Percentiles rank a stretch among this genome's conserved stretches.
These are phyloP conservation scores for Catocala fraxini DNA, from an alignment of 2,888 invertebrate species.

Conservation along the genomic window DNA sequence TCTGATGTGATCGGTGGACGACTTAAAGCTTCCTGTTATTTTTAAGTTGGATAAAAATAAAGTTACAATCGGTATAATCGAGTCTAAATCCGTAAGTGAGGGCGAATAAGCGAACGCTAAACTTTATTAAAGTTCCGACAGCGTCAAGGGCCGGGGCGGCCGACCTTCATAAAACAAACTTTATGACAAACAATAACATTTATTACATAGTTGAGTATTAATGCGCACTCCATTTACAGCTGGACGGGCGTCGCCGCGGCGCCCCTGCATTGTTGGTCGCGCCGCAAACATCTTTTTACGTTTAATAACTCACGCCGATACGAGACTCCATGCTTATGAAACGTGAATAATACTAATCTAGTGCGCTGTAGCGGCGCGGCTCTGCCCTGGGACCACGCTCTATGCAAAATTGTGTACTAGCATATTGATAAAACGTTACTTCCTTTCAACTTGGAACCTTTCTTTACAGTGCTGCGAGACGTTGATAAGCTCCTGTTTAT, in stretches of 20 bases:
- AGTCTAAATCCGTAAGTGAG: constrained; percentile 61
- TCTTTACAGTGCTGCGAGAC: constrained; percentile 19
- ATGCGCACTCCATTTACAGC: constrained; percentile 81
- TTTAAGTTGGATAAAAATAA: constrained; percentile 39
- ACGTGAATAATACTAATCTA: constrained; percentile 67
- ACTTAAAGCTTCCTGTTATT: constrained; percentile 42
- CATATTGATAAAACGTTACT: constrained; percentile 9
- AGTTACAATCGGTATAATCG: constrained; percentile 63
- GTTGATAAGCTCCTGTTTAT: constrained; percentile 52
- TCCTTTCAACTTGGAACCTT: constrained; percentile 2
- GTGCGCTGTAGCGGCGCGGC: constrained; percentile 51
- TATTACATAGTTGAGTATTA: constrained; percentile 84
- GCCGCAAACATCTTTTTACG: constrained; percentile 66
- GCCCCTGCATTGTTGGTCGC: constrained; percentile 65
- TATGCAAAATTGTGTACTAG: constrained; percentile 7
- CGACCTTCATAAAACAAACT: constrained; percentile 83
- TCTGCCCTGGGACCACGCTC: constrained; percentile 14
- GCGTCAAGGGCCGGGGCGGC: constrained; percentile 65
- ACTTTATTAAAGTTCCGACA: constrained; percentile 77
- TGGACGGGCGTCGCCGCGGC: constrained; percentile 71
- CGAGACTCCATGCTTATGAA: constrained; percentile 57
- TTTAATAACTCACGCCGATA: constrained; percentile 56
- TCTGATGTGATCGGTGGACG: constrained; percentile 50
- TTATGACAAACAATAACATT: constrained; percentile 86
- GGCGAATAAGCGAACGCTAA: constrained; percentile 67